Base-by-base conservation (phyloP, 2,113 vertebrate species). In the Psilopogon haemacephalus region DNA sequence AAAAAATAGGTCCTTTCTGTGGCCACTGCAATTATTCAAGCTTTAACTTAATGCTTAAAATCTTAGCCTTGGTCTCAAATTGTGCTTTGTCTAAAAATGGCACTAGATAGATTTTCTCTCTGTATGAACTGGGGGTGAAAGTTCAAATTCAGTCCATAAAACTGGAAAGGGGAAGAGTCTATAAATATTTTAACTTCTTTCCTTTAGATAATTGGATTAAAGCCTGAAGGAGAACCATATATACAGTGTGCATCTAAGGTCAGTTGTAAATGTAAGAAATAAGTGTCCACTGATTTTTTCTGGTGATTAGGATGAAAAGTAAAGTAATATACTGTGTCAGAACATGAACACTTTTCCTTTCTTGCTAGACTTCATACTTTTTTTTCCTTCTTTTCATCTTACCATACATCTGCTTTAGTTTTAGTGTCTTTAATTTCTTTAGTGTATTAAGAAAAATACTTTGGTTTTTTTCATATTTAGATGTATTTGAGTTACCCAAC, bases 131-230 rank as follows among this genome's bases (percentile, higher is more conserved):
- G 28, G 26, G 38, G 11, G 19, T 12, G 20, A 75, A 78, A 65
- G 26, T n/a, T 87, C 18, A 48, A 72, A 76, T 76, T 70, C 12
- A 14, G 16, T 52, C 4, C 70, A 9, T 76, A n/a, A 52, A 40
- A 87, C 8, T 63, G 32, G 37, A 67, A 76, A 44, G 17, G 12
- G 18, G 19, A 13, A 73, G 40, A 62, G 12, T 46, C 42, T 73
- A 27, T 78, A 93, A 88, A 83, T 88, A 58, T 63, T 60, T 89
- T 38, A 69, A 52, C 28, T 95, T 96, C 86, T 97, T 28, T 93
- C 64, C 68, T 93, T 40, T 88, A 99, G 99, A 98, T 99, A 97
- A 99, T 99, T 95, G 99, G 99, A 91, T 97, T 99, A 95, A 98
- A 97, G 84, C 99, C 99, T 38, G n/a, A 93, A 44, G 99, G 98